These are phyloP conservation scores for Tragopan temminckii DNA, from an alignment of 2,797 vertebrate species.

Conservation along the genomic window DNA sequence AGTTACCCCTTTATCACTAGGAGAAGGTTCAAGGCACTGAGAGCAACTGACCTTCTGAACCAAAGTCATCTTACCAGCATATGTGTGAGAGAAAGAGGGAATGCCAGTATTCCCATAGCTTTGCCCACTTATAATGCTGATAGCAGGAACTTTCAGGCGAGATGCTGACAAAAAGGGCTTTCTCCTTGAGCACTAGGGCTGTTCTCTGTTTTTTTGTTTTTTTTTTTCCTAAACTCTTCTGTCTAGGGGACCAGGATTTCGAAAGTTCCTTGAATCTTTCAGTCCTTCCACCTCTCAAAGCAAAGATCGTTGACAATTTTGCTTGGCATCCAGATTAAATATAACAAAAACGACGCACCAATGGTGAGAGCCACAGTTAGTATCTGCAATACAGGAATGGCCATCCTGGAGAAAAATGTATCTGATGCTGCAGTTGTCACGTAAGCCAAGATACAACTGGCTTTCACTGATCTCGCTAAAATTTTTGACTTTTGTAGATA, in stretches of 20 bases:
- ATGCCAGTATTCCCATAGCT: accelerated
- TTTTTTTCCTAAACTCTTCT: background rate
- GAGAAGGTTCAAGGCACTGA: background rate
- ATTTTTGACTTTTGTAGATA: background rate
- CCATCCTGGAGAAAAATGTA: background rate
- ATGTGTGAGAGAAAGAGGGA: background rate
- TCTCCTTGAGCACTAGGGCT: background rate
- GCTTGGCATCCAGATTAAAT: background rate
- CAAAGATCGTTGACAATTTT: background rate
- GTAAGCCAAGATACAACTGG: background rate
- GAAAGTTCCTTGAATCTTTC: background rate
- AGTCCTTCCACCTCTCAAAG: background rate
- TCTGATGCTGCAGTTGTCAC: background rate
- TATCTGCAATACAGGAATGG: background rate
- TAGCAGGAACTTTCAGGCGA: background rate
- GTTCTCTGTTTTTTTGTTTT: background rate
- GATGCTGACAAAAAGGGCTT: background rate
- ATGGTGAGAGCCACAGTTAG: background rate
- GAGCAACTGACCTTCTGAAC: background rate
- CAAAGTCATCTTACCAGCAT: background rate
- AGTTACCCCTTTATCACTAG: background rate
- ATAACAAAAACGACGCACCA: background rate
- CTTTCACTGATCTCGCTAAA: background rate
- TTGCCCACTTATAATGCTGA: accelerated
- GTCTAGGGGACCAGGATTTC: background rate